Percentiles rank a stretch among this genome's conserved stretches.
Evolutionary conservation across 2,113 vertebrate genomes (phyloP).

Genomic region (Rallus limicola): DNA sequence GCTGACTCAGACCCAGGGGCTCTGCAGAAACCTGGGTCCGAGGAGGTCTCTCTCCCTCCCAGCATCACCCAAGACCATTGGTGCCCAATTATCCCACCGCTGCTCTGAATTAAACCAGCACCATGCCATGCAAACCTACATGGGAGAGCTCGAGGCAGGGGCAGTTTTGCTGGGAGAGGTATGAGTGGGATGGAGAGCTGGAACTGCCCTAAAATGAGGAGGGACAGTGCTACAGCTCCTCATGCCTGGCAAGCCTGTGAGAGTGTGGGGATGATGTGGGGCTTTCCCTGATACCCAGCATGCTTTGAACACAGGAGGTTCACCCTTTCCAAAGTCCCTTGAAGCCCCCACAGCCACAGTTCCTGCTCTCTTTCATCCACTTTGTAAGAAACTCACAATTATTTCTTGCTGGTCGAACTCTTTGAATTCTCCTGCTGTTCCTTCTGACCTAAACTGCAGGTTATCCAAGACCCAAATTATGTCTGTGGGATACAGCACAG

Average conservation of each 20-base stretch:
- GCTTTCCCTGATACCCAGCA: not conserved
- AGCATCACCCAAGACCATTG: not conserved
- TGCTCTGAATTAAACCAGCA: not conserved
- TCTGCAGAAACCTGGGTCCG: not conserved
- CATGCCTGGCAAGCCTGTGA: too few relatives aligned
- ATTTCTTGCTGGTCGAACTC: not conserved
- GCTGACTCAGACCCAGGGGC: not conserved
- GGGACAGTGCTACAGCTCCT: not conserved
- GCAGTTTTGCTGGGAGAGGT: not conserved
- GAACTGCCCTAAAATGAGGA: not conserved
- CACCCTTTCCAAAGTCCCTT: rapidly evolving
- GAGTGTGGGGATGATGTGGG: not conserved
- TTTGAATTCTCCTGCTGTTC: not conserved
- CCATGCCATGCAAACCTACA: rapidly evolving
- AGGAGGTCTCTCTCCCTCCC: not conserved
- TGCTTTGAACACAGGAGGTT: rapidly evolving
- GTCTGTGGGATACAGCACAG: not conserved
- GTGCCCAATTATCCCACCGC: not conserved
- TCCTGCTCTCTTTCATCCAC: not conserved
- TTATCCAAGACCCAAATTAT: not conserved
- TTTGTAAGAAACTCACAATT: not conserved
- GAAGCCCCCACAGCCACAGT: not conserved
- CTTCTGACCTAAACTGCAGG: not conserved
- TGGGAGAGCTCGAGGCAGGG: not conserved
- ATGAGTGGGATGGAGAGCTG: not conserved